A percentile compares a stretch with the other conserved stretches of the same genome.
These are phyloP conservation scores for Hypothenemus hampei DNA, from an alignment of 1,140 invertebrate genomes.

Conservation along the genomic window DNA sequence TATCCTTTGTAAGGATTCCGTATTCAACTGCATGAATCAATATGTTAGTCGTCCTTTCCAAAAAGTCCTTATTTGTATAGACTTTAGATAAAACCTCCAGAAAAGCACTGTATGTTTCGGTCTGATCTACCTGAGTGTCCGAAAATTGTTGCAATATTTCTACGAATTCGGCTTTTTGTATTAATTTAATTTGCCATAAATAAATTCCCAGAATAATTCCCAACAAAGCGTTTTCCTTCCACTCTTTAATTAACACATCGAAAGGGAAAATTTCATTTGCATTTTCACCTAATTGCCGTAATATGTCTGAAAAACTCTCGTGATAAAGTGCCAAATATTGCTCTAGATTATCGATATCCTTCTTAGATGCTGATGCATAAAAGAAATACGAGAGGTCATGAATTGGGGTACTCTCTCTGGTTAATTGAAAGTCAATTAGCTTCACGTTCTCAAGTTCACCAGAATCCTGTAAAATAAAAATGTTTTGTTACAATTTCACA, in stretches of 20 bases:
- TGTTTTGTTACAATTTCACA: no score
- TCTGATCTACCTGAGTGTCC: no score
- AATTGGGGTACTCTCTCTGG: conserved; percentile 52
- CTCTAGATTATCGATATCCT: conserved; percentile 47
- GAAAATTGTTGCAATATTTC: neutral
- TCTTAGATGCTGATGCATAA: conserved; percentile 51
- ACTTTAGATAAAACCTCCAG: neutral
- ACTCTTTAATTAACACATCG: conserved; percentile 41
- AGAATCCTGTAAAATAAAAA: conserved; percentile 12
- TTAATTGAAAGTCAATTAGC: conserved; percentile 54
- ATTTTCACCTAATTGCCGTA: conserved; percentile 43
- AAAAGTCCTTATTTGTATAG: neutral
- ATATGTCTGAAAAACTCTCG: conserved; percentile 44
- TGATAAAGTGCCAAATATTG: conserved; percentile 53
- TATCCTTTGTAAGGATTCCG: conserved; percentile 6
- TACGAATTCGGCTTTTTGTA: conserved; percentile 1
- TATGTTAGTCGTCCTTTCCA: conserved; percentile 2
- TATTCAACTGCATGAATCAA: conserved; percentile 14
- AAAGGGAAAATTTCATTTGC: conserved; percentile 48
- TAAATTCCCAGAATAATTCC: conserved; percentile 29
- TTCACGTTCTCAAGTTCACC: conserved; percentile 20
- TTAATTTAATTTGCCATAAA: conserved; percentile 16
- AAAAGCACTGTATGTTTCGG: neutral
- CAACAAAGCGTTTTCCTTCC: conserved; percentile 40
- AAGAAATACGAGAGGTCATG: conserved; percentile 56